Conservation (phyloP, 2,888 invertebrate genomes). For the Ormyrus nitidulus region DNA sequence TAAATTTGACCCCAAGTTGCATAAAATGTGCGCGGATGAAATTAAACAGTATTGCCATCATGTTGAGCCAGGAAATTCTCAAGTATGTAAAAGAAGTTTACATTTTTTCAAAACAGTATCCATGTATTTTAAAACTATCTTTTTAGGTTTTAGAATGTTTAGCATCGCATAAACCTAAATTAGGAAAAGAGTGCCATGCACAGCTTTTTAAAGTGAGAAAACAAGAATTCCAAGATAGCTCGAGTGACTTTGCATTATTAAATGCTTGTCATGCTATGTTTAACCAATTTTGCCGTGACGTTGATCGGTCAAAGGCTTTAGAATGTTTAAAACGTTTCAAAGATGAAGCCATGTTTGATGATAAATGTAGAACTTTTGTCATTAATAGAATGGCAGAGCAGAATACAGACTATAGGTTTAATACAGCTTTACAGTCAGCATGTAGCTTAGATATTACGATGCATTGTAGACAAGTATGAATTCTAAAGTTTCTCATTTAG, state of each 20-base stretch:
- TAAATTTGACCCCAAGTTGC: constrained; percentile 89
- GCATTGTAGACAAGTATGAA: constrained; percentile 79
- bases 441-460: constrained; percentile 90
- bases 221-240: constrained; percentile 90
- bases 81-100: constrained; percentile 70
- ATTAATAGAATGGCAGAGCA: constrained; percentile 92
- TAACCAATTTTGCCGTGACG: constrained; percentile 86
- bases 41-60: constrained; percentile 84
- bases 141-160: constrained; percentile 89
- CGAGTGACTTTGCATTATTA: constrained; percentile 89
- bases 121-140: constrained; percentile 2
- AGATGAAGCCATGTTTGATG: constrained; percentile 87
- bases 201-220: constrained; percentile 90
- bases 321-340: constrained; percentile 88
- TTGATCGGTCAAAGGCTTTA: constrained; percentile 82
- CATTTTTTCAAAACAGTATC: constrained; percentile 1
- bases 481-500: not conserved
- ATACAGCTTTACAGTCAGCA: constrained; percentile 87
- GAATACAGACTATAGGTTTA: constrained; percentile 92
- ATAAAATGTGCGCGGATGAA: constrained; percentile 88
- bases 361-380: constrained; percentile 89
- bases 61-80: constrained; percentile 81
- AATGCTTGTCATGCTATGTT: constrained; percentile 92
- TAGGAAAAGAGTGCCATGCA: constrained; percentile 85
- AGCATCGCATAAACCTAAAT: constrained; percentile 77